Evolutionary conservation across 2,888 invertebrate genomes (phyloP), one percentile per base, ranked within the genome.

Genomic region (Eilema depressum): DNA sequence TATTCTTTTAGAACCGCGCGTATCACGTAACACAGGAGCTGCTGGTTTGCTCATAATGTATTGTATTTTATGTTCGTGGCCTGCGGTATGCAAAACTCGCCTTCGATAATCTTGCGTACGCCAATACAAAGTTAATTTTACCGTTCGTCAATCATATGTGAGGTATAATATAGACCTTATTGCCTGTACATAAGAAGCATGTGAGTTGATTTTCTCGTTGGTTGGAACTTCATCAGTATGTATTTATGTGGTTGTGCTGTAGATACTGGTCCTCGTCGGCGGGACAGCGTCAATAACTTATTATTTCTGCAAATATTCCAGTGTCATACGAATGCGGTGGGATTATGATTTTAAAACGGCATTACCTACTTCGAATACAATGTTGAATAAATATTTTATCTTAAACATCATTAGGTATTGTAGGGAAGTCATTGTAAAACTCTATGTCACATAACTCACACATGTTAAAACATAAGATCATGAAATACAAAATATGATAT

Each of bases 11-110:
- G 86, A 89, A 76, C 76, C 73, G 83, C 80, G 85, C 76, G 86
- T 88, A 89, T 88, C 89, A 93, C 93, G 93, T 93, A 93, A 93
- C 89, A 88, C 94, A 86, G 94, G 87, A 93, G 94, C 91, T 83
- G 81, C 82, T 85, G 86, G 86, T 82, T 85, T 74, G 88, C 88
- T 92, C 92, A 88, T 93, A 91, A 93, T 91, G 91, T 92, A 89
- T 91, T 91, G 90, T 91, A 92, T 91, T 93, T 93, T 93, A 93
- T 91, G 87, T 85, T 87, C 88, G 86, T 88, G 92, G 92, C 91
- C 91, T 88, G 92, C 88, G 92, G 91, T 93, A 93, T 93, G 93
- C 92, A 92, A 92, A 92, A 92, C 92, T 89, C 82, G 90, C 89
- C 91, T 92, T 90, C 92, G 86, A 91, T 92, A 93, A 92, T 92